Evolutionary conservation across 2,113 vertebrate genomes (phyloP).

Genomic region (Syrrhaptes paradoxus): DNA sequence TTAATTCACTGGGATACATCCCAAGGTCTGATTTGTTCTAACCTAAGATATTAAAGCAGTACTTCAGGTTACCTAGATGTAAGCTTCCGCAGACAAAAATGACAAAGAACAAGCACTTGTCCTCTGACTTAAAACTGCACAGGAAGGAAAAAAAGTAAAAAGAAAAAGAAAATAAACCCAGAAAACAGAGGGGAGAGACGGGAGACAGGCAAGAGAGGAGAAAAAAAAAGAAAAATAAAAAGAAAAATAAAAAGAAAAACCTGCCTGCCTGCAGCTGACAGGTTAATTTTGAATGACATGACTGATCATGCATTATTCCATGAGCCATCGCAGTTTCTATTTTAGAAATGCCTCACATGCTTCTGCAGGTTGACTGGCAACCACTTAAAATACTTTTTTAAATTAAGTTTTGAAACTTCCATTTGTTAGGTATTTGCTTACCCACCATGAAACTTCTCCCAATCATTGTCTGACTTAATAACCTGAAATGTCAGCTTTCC

Average conservation of each 20-base stretch:
- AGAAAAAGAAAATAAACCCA: not conserved
- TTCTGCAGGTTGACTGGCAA: slow-evolving; percentile 18
- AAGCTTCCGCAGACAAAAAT: not conserved
- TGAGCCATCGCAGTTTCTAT: not conserved
- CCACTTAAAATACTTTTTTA: not conserved
- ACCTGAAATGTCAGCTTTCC: not conserved
- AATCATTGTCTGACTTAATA: not conserved
- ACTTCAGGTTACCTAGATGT: not conserved
- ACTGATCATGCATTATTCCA: slow-evolving; percentile 30
- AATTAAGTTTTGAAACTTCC: not conserved
- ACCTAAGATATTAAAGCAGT: not conserved
- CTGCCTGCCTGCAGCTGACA: slow-evolving; percentile 18
- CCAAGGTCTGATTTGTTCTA: not conserved
- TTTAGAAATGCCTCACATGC: slow-evolving; percentile 28
- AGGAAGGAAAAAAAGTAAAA: not conserved
- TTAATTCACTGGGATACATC: not conserved
- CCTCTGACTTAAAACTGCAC: not conserved
- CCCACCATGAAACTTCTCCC: not conserved
- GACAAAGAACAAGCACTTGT: not conserved
- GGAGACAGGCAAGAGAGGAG: not conserved
- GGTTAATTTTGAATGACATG: slow-evolving; percentile 47
- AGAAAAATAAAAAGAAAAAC: not conserved
- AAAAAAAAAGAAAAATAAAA: not conserved
- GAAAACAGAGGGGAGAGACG: not conserved
- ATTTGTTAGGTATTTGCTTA: slow-evolving; percentile 31